phyloP scores from a whole-genome alignment of 2,113 vertebrate species.

The Glaucidium brasilianum region DNA sequence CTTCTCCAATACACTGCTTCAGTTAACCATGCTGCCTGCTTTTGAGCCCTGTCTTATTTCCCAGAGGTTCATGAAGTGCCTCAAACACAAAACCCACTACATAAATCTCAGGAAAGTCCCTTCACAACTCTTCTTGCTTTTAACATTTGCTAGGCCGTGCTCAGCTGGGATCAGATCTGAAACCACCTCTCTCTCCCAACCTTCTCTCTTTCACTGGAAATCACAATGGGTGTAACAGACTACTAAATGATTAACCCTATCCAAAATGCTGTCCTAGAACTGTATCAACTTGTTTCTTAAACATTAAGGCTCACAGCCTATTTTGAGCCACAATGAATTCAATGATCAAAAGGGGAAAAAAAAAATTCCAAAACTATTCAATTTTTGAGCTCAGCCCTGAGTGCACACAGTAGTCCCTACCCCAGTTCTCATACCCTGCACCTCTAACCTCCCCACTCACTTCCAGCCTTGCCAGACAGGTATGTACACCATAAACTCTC shows the following conservation, averaged over 20 bases:
- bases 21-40: background rate
- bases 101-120: background rate
- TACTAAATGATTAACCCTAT: background rate
- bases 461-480: background rate
- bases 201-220: background rate
- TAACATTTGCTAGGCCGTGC: background rate
- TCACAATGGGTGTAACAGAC: background rate
- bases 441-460: background rate
- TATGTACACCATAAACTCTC: background rate
- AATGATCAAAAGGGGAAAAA: background rate
- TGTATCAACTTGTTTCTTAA: background rate
- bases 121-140: background rate
- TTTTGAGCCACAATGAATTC: background rate
- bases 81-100: background rate
- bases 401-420: background rate
- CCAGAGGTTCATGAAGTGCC: background rate
- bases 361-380: rapidly evolving
- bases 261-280: background rate
- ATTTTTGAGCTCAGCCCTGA: background rate
- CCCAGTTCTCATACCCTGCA: background rate
- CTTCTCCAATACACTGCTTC: background rate
- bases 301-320: background rate
- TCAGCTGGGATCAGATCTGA: background rate
- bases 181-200: background rate
- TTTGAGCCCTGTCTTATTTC: background rate